Percentiles rank a stretch among this genome's conserved stretches.
Conservation (phyloP, 2,113 vertebrate species). For the Piaya cayana region DNA sequence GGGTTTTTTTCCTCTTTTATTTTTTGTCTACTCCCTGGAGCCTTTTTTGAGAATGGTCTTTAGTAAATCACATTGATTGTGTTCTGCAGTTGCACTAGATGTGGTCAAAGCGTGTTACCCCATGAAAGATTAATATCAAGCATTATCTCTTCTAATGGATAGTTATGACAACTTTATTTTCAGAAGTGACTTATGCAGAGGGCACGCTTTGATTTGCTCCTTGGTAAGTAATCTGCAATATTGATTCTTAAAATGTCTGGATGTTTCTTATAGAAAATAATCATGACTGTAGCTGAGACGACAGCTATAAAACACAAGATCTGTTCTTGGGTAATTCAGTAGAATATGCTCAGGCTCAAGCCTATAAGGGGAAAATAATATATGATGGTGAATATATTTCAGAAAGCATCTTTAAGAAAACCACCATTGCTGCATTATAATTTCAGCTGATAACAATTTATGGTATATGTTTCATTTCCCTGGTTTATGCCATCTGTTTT, state of each 20-base stretch:
- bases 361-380: not conserved
- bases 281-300: slow-evolving; percentile 44
- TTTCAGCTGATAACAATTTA: slow-evolving; percentile 28
- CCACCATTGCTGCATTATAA: not conserved
- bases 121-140: not conserved
- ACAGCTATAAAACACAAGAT: slow-evolving; percentile 27
- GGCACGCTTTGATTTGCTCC: not conserved
- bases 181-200: not conserved
- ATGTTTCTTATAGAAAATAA: slow-evolving; percentile 31
- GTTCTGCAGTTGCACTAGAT: not conserved
- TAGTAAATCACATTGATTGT: not conserved
- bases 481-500: slow-evolving; percentile 58
- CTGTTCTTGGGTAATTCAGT: not conserved
- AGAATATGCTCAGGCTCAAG: not conserved
- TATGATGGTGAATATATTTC: not conserved
- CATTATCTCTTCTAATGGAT: not conserved
- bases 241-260: slow-evolving; percentile 35
- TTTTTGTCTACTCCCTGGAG: not conserved
- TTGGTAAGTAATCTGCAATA: not conserved
- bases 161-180: not conserved
- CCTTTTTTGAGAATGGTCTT: not conserved
- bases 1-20: not conserved
- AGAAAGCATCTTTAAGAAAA: not conserved
- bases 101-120: not conserved
- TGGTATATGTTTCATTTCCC: slow-evolving; percentile 31